phyloP scores from a whole-genome alignment of 2,113 vertebrate species.

The Silurus asotus region DNA sequence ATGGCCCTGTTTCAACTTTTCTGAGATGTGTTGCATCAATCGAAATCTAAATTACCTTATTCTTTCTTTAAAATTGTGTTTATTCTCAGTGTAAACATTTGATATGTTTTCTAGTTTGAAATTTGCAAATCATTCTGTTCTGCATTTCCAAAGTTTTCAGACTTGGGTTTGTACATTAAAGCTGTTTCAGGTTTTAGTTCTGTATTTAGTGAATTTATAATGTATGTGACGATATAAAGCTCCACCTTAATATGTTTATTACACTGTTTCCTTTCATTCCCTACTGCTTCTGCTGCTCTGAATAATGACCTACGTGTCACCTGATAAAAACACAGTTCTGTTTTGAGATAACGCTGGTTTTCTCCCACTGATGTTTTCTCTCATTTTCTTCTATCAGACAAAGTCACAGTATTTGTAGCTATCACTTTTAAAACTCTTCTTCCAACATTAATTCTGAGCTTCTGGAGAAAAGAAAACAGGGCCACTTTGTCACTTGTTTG shows the following conservation, averaged over 20 bases:
- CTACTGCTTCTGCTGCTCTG: neutral
- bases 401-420: slow-evolving; percentile 9
- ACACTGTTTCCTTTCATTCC: neutral
- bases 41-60: no score
- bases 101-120: no score
- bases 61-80: no score
- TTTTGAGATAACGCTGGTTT: no score
- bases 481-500: slow-evolving; percentile 20
- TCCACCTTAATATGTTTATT: neutral
- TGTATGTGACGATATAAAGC: neutral
- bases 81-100: no score
- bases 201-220: no score
- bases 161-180: no score
- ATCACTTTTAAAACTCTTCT: neutral
- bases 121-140: no score
- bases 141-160: no score
- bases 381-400: slow-evolving; percentile 12
- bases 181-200: neutral
- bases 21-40: no score
- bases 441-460: slow-evolving; percentile 5
- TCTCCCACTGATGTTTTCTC: neutral
- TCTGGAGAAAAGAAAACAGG: neutral
- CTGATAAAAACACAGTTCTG: slow-evolving; percentile 32
- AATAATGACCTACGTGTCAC: slow-evolving; percentile 13
- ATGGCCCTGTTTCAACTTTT: no score